These are phyloP conservation scores for Pseudochromis fuscus DNA, from an alignment of 2,797 vertebrate genomes.

Conservation along the genomic window DNA sequence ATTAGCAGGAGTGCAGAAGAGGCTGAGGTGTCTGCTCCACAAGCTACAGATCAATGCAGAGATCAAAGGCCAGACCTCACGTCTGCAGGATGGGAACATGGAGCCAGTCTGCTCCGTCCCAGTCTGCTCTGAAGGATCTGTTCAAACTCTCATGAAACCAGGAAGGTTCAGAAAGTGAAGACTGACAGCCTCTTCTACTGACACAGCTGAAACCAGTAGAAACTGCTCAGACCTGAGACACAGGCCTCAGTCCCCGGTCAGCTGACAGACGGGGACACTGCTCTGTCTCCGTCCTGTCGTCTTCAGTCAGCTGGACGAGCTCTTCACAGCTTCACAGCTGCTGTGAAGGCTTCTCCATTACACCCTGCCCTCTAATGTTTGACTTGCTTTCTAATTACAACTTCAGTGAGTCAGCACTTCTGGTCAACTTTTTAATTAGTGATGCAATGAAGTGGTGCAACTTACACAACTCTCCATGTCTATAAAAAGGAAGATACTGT, in stretches of 20 bases:
- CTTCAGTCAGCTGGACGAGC: background rate
- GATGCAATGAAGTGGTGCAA: background rate
- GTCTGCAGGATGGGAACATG: conserved; percentile 27
- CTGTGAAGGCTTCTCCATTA: background rate
- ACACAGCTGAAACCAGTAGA: background rate
- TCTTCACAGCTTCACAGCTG: background rate
- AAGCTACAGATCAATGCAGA: conserved; percentile 41
- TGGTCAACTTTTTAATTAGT: background rate
- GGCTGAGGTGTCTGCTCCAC: conserved; percentile 24
- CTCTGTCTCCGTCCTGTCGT: background rate
- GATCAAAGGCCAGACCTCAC: conserved; percentile 19
- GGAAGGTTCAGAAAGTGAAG: conserved; percentile 16
- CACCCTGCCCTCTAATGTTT: background rate
- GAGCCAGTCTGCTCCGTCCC: conserved; percentile 10
- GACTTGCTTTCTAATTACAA: conserved; percentile 1
- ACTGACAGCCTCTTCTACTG: conserved; percentile 4
- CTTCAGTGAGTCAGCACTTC: background rate
- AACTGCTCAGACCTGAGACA: background rate
- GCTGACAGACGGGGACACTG: background rate
- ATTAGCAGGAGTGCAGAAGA: conserved; percentile 11
- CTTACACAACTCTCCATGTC: background rate
- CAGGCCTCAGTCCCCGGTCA: background rate
- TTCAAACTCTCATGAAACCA: conserved; percentile 15
- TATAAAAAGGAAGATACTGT: no score
- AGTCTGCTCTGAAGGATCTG: conserved; percentile 22